Base-by-base conservation (phyloP, 2,888 invertebrate genomes). In the Amblyteles armatorius region DNA sequence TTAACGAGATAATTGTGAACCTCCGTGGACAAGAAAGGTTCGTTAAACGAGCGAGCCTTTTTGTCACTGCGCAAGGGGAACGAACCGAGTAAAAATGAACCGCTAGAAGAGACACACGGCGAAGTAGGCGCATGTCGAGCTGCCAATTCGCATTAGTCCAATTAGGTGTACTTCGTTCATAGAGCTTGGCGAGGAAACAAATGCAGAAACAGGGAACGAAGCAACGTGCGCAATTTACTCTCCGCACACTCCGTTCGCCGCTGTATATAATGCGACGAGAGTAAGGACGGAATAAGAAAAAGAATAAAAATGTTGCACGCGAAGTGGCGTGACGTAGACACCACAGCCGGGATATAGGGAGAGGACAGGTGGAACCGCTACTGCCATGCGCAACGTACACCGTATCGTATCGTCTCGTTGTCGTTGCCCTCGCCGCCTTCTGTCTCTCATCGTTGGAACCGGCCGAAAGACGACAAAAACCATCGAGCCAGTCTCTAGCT, bases 311-410 rank as follows among this genome's bases (percentile, higher is more conserved):
- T 80, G 68, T 84, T 77, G 72, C 80, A 63, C 74, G 81, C 29
- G 87, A 83, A 82, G 83, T 69, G 63, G 79, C 67, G 68, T 52
- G 78, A 77, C 57, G 73, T 73, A 80, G 85, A 83, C 76, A 76
- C 69, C 73, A 63, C 63, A 72, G 52, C 65, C 16, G 19, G 44
- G 19, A 50, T 57, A 76, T 60, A 78, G 69, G 80, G 79, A 84
- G 69, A 40, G 84, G 90, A 90, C 91, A 91, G 91, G 90, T 91
- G 91, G 90, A 88, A 87, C 69, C 67, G 57, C 65, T 71, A 63
- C 79, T 74, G 74, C 74, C 73, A 79, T 84, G 57, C 44, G 5
- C 81, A 73, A 78, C 82, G 44, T 16, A 16, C 44, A 48, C 44
- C 44, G 44, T 48, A 48, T 48, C 55, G 29, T 69, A 73, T 67